These are phyloP conservation scores for Actinia tenebrosa DNA, from an alignment of 64 coral and sea anemone species.

Conservation along the genomic window DNA sequence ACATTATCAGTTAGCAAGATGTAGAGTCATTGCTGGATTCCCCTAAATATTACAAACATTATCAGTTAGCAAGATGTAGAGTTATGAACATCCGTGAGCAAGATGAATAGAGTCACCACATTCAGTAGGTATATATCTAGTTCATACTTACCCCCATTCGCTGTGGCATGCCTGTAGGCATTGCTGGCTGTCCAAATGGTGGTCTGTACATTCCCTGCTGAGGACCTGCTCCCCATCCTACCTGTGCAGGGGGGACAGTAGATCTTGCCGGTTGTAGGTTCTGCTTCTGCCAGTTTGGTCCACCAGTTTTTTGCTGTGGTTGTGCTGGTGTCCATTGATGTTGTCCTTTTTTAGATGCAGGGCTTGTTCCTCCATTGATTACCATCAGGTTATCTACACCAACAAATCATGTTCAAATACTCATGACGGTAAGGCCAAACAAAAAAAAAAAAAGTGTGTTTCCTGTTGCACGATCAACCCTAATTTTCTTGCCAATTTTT, in stretches of 20 bases:
- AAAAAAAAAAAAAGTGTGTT: too few species aligned
- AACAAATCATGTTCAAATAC: neutral
- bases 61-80: neutral
- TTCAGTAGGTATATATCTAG: neutral
- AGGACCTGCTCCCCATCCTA: constrained; percentile 26
- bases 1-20: neutral
- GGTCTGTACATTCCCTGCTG: constrained; percentile 53
- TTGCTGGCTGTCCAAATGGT: constrained; percentile 23
- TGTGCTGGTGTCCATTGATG: constrained; percentile 84
- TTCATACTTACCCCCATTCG: neutral
- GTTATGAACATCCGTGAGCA: neutral
- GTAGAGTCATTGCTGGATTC: constrained; percentile 33
- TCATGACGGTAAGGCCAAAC: too few species aligned
- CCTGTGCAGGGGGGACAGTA: constrained; percentile 28
- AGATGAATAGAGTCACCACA: neutral
- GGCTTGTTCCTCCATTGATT: constrained; percentile 52
- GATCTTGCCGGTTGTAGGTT: constrained; percentile 26
- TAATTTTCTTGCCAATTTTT: too few species aligned
- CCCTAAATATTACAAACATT: constrained; percentile 4
- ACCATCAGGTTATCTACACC: constrained; percentile 29
- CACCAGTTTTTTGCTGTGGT: constrained; percentile 80
- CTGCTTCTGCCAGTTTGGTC: constrained; percentile 82
- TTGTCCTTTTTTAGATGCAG: constrained; percentile 44
- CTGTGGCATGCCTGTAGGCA: neutral
- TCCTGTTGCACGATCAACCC: too few species aligned